Base-by-base conservation (phyloP, 2,113 vertebrate species). In the Bos indicus region DNA sequence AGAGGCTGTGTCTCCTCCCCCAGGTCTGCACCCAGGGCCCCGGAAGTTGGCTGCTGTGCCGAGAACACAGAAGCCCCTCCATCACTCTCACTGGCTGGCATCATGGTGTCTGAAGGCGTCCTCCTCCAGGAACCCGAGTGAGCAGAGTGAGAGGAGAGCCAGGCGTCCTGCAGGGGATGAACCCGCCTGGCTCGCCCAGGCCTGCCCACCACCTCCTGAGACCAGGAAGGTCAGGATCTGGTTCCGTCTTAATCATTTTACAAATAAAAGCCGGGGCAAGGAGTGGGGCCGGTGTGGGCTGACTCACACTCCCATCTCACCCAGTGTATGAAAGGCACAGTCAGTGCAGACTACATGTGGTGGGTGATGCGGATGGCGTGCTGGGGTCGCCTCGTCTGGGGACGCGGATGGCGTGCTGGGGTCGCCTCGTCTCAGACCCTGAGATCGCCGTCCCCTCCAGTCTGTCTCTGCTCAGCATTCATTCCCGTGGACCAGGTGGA, bases 21-120 rank as follows among this genome's bases (percentile, higher is more conserved):
- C 0, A 1, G 28, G 19, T 2, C 71, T 14, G 9, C 52, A 8
- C 26, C 67, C 28, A 3, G 52, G 7, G 17, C 88, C 40, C 36
- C 0, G 0, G 88, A 9, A 15, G 11, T 4, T 25, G 0, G 52
- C 88, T 21, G 0, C 64, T 0, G 51, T 19, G 3, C 10, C 0
- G 7, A 89, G 26, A 33, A 6, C 16, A 56, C 17, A 43, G 40
- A 21, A 11, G 12, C 36, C 3, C 11, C 15, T 14, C 5, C 2
- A 6, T 33, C 12, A 15, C 14, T 25, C 52, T 15, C 19, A 2
- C 36, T 16, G 12, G 36, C 40, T 1, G 0, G 28, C 43, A 14
- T 25, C 71, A 2, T 2, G 8, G 3, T 40, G 28, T 23, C 3
- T 78, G 88, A 43, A 26, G 54, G 52, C 5, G 0, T 26, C 54